phyloP scores from a whole-genome alignment of 1,140 invertebrate genomes.

The Harlomillsia oculata region DNA sequence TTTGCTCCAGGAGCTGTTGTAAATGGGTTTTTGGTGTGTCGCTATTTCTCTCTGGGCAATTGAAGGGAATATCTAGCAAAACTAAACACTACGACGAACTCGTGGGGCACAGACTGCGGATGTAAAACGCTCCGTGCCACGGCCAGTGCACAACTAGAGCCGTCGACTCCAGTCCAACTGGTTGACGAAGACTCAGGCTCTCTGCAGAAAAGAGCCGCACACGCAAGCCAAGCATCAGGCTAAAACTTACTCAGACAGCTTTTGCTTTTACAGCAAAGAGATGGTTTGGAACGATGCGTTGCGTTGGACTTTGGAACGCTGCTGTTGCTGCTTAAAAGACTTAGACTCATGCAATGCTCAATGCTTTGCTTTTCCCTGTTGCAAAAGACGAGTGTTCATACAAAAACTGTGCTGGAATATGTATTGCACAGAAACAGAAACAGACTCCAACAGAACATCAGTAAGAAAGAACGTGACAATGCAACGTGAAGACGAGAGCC shows the following conservation, averaged over 20 bases:
- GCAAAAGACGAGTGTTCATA: too few species aligned
- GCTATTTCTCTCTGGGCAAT: too few species aligned
- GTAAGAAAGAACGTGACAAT: too few species aligned
- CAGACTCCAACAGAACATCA: too few species aligned
- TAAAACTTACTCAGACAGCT: not conserved
- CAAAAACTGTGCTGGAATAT: not conserved
- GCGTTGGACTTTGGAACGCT: not conserved
- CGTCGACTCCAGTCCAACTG: not conserved
- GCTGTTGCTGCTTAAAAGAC: not conserved
- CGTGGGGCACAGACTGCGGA: not conserved
- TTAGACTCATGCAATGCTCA: not conserved
- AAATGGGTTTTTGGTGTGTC: too few species aligned
- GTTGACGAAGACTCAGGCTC: slow-evolving; percentile 8
- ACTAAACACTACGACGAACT: not conserved
- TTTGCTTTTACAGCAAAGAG: not conserved
- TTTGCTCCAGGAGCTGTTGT: too few species aligned
- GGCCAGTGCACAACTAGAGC: not conserved
- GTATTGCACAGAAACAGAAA: too few species aligned
- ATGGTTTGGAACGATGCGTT: not conserved
- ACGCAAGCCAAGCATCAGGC: slow-evolving; percentile 12
- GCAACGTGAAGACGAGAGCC: too few species aligned
- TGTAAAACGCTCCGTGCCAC: not conserved
- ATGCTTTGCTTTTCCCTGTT: too few species aligned
- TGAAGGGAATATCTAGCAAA: not conserved
- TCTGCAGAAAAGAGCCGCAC: slow-evolving; percentile 10